Evolutionary conservation across 2,113 vertebrate genomes (phyloP).

Genomic region (Sturnus vulgaris): DNA sequence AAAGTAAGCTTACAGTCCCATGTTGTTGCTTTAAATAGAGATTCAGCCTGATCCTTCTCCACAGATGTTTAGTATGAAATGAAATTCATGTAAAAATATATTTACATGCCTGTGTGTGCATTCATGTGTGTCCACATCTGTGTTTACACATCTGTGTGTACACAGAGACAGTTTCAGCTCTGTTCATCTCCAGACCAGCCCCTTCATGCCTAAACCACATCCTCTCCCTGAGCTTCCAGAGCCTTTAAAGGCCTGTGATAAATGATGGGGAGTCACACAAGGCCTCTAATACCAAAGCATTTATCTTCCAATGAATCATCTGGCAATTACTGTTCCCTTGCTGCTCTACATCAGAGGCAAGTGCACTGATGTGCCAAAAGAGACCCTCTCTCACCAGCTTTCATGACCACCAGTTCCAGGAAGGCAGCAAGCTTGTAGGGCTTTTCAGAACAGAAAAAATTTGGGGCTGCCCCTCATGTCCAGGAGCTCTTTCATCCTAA

Average conservation of each 20-base stretch:
- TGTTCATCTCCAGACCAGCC: background rate
- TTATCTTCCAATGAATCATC: background rate
- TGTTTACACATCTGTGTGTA: rapidly evolving
- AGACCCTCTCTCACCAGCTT: background rate
- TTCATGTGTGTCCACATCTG: background rate
- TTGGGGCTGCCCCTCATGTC: background rate
- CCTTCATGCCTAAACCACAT: background rate
- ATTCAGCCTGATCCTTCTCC: background rate
- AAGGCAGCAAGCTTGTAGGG: background rate
- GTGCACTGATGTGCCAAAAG: background rate
- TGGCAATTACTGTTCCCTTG: background rate
- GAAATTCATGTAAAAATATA: background rate
- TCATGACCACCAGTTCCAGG: background rate
- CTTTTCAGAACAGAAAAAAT: background rate
- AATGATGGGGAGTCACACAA: background rate
- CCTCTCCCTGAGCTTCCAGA: background rate
- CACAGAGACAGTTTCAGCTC: background rate
- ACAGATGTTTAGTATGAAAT: background rate
- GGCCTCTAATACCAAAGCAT: background rate
- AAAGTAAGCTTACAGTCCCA: background rate
- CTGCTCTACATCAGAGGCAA: background rate
- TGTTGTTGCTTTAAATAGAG: background rate
- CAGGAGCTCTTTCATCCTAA: background rate
- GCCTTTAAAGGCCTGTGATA: background rate
- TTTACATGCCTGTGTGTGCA: rapidly evolving